Percentiles rank a stretch among this genome's conserved stretches.
phyloP scores from a whole-genome alignment of 2,113 vertebrate species.

The Furnarius figulus region DNA sequence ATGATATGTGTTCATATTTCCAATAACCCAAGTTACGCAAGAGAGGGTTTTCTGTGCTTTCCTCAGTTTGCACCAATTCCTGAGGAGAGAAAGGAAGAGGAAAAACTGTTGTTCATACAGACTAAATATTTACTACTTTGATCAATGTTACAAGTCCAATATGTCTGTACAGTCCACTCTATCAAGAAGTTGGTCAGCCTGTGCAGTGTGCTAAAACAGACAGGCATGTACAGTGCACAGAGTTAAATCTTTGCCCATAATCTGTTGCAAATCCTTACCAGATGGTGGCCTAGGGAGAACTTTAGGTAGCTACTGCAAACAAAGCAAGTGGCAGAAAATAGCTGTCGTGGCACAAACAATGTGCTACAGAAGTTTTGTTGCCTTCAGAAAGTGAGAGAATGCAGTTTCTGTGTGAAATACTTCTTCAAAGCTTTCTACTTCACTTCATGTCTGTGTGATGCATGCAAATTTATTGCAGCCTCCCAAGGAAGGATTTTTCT shows the following conservation, averaged over 20 bases:
- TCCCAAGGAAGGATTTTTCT: constrained; percentile 26
- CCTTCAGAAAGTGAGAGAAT: background rate
- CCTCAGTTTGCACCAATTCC: background rate
- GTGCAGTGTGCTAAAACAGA: background rate
- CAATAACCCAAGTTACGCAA: background rate
- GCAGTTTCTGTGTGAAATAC: background rate
- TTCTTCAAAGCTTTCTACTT: constrained; percentile 15
- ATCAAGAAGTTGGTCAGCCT: background rate
- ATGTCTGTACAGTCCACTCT: background rate
- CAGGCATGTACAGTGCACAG: background rate
- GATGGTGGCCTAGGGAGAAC: constrained; percentile 50
- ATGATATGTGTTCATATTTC: background rate
- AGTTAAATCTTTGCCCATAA: constrained; percentile 26
- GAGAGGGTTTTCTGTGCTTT: background rate
- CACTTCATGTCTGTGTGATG: background rate
- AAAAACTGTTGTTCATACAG: background rate
- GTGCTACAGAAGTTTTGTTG: background rate
- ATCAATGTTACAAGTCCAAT: background rate
- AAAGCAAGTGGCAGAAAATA: background rate
- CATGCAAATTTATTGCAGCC: constrained; percentile 25
- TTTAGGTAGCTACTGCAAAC: background rate
- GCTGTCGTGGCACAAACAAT: background rate
- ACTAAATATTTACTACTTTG: background rate
- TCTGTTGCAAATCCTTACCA: constrained; percentile 60
- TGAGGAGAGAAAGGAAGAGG: background rate